These are phyloP conservation scores for Phoeniculus purpureus DNA, from an alignment of 2,797 vertebrate genomes.

Conservation along the genomic window DNA sequence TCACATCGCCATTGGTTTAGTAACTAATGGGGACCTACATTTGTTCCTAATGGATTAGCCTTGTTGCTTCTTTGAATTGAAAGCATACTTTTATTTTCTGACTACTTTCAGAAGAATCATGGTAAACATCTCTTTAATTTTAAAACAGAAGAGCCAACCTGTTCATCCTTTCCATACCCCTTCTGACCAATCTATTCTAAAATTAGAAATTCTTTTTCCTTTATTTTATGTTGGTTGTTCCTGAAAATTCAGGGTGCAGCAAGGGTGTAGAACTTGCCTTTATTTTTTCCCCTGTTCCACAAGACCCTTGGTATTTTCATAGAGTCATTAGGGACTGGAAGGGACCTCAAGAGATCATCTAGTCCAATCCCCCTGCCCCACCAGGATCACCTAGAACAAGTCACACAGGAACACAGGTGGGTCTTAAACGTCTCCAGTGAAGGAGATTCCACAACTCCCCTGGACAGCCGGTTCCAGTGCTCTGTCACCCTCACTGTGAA, in stretches of 20 bases:
- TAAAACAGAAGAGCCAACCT: background rate
- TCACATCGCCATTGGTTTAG: background rate
- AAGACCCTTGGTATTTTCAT: rapidly evolving
- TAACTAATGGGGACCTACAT: background rate
- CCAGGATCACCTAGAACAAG: too few species aligned
- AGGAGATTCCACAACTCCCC: too few species aligned
- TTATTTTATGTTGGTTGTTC: background rate
- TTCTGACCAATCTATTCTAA: background rate
- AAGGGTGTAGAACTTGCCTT: background rate
- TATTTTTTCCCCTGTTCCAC: background rate
- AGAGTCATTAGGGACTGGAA: too few species aligned
- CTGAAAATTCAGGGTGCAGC: background rate
- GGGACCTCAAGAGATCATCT: too few species aligned
- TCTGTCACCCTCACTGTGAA: too few species aligned
- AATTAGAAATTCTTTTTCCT: background rate
- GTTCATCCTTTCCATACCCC: background rate
- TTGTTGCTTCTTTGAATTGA: background rate
- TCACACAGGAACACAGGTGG: too few species aligned
- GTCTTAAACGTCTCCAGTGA: too few species aligned
- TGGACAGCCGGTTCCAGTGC: too few species aligned
- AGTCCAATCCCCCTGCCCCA: too few species aligned
- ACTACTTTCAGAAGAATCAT: background rate
- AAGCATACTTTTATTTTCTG: background rate
- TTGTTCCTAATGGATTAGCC: background rate
- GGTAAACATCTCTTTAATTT: background rate